These are phyloP conservation scores for Prostheceraeus crozeri DNA, from an alignment of 2,888 invertebrate genomes.

Conservation along the genomic window DNA sequence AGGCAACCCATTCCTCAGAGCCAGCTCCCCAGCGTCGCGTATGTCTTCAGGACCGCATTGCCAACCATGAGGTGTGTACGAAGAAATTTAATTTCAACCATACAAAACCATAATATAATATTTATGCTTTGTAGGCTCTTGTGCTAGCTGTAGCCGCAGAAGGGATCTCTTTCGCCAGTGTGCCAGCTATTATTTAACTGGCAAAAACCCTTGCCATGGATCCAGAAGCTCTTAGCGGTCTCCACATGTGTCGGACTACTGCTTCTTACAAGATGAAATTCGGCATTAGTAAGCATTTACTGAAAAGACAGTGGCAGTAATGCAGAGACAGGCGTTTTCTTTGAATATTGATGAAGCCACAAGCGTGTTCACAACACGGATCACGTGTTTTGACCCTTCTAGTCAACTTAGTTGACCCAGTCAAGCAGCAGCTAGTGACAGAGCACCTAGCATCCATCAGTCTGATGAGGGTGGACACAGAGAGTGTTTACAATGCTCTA, in stretches of 20 bases:
- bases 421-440: background rate
- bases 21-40: too few relatives aligned
- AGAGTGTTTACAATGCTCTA: constrained; percentile 31
- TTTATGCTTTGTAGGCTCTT: too few relatives aligned
- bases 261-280: constrained; percentile 34
- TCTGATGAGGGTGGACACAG: constrained; percentile 32
- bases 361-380: constrained; percentile 37
- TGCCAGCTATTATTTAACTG: too few relatives aligned
- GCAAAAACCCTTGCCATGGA: constrained; percentile 22
- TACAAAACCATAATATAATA: too few relatives aligned
- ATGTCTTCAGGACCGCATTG: too few relatives aligned
- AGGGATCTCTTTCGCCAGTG: too few relatives aligned
- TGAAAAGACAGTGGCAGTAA: constrained; percentile 13
- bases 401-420: constrained; percentile 11
- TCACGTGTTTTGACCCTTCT: constrained; percentile 40
- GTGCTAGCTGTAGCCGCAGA: too few relatives aligned
- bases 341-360: constrained; percentile 42
- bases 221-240: constrained; percentile 20
- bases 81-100: too few relatives aligned
- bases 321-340: constrained; percentile 5
- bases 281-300: constrained; percentile 31
- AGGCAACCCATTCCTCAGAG: too few relatives aligned
- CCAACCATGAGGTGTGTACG: too few relatives aligned
- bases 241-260: constrained; percentile 28
- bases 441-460: constrained; percentile 33